These are phyloP conservation scores for Typhlichthys subterraneus DNA, from an alignment of 2,797 vertebrate genomes.

Conservation along the genomic window DNA sequence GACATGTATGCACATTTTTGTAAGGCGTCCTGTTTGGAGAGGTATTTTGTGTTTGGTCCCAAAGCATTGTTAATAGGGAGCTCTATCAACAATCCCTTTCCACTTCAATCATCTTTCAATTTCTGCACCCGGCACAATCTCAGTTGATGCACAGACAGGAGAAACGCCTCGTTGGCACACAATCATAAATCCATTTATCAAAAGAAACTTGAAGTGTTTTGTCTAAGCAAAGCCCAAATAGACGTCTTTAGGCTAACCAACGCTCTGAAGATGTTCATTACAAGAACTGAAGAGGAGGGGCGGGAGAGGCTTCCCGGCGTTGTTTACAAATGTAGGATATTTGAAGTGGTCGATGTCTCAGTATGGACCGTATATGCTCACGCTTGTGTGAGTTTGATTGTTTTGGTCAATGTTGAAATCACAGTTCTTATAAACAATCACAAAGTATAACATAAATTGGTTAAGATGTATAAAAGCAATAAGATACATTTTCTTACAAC, in stretches of 20 bases:
- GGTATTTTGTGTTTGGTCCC: constrained; percentile 44
- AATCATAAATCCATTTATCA: constrained; percentile 43
- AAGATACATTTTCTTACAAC: no score
- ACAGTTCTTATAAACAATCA: no score
- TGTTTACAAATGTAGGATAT: constrained; percentile 31
- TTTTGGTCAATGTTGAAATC: no score
- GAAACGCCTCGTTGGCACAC: constrained; percentile 33
- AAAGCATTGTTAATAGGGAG: constrained; percentile 53
- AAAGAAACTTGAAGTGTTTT: constrained; percentile 36
- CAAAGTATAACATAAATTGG: no score
- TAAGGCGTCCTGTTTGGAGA: constrained; percentile 31
- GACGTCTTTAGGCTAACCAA: constrained; percentile 4
- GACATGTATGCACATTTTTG: constrained; percentile 36
- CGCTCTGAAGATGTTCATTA: constrained; percentile 18
- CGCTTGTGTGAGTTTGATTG: constrained; percentile 16
- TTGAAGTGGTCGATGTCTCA: constrained; percentile 36
- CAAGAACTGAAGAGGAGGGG: constrained; percentile 1
- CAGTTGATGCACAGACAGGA: constrained; percentile 28
- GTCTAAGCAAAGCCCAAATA: constrained; percentile 38
- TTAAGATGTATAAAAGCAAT: no score
- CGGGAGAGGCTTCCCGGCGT: constrained; percentile 9
- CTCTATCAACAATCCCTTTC: constrained; percentile 64
- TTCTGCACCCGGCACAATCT: constrained; percentile 56
- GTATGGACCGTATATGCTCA: constrained; percentile 23
- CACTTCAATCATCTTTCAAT: constrained; percentile 68